Conservation (phyloP, 1,140 invertebrate species). For the fruit fly (Drosophila melanogaster) region DNA sequence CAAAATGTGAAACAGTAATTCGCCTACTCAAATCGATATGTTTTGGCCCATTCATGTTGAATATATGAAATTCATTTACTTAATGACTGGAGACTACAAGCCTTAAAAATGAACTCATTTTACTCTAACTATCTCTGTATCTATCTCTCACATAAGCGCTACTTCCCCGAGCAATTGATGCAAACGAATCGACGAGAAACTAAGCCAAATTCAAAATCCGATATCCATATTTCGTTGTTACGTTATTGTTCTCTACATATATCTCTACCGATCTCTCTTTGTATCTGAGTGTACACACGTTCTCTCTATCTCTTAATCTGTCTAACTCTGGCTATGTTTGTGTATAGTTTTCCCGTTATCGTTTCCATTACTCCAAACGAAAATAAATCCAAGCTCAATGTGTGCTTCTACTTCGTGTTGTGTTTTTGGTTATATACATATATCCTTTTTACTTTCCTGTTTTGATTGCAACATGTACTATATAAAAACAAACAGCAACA, state of each 20-base stretch:
- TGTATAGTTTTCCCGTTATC: conserved; percentile 65
- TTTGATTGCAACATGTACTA: conserved; percentile 57
- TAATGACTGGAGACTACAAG: conserved; percentile 83
- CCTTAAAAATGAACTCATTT: conserved; percentile 53
- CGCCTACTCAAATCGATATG: conserved; percentile 55
- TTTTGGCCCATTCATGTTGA: conserved; percentile 69
- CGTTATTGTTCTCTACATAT: conserved; percentile 38
- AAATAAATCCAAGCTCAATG: conserved; percentile 53
- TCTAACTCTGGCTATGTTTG: conserved; percentile 70
- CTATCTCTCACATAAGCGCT: conserved; percentile 55
- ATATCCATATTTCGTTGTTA: conserved; percentile 47
- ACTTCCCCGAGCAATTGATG: conserved; percentile 50
- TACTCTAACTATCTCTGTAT: conserved; percentile 48
- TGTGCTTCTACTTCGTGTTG: conserved; percentile 55
- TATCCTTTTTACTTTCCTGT: conserved; percentile 35
- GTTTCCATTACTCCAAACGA: conserved; percentile 50
- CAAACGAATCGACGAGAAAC: conserved; percentile 45
- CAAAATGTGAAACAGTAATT: conserved; percentile 48
- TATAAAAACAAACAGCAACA: conserved; percentile 40
- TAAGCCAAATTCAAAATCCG: conserved; percentile 55
- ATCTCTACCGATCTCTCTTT: conserved; percentile 44
- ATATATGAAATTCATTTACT: conserved; percentile 56
- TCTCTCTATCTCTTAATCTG: conserved; percentile 49
- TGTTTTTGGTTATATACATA: conserved; percentile 31
- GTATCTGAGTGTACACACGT: conserved; percentile 53